These are phyloP conservation scores for Telmatherina bonti DNA, from an alignment of 2,797 vertebrate genomes.

Conservation along the genomic window DNA sequence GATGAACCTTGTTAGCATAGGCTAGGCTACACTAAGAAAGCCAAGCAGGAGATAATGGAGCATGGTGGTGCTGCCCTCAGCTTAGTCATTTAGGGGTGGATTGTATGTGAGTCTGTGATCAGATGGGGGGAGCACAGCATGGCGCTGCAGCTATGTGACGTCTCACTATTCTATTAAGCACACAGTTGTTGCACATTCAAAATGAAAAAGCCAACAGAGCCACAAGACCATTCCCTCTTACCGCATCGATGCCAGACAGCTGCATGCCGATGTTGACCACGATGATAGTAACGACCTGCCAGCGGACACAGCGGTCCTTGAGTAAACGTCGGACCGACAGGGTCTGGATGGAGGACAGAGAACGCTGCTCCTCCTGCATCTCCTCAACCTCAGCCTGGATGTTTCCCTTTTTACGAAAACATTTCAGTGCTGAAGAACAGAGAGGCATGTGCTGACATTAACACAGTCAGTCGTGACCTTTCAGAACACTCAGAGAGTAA, in stretches of 20 bases:
- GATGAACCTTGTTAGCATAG: conserved; percentile 44
- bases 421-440: conserved; percentile 81
- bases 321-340: conserved; percentile 84
- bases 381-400: conserved; percentile 88
- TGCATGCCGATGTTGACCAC: conserved; percentile 92
- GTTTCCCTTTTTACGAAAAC: conserved; percentile 80
- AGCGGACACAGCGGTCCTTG: conserved; percentile 81
- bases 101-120: conserved; percentile 53
- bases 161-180: conserved; percentile 37
- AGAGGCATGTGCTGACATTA: conserved; percentile 1
- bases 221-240: conserved; percentile 69
- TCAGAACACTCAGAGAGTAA: neutral
- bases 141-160: conserved; percentile 29
- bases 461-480: neutral
- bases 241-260: conserved; percentile 92
- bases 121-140: conserved; percentile 61
- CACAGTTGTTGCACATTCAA: conserved; percentile 35
- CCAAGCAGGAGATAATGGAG: conserved; percentile 68
- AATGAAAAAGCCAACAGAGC: neutral
- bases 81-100: conserved; percentile 58
- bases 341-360: conserved; percentile 82
- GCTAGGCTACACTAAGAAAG: conserved; percentile 33
- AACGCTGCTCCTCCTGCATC: conserved; percentile 89
- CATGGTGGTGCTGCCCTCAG: conserved; percentile 63
- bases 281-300: conserved; percentile 88